phyloP scores from a whole-genome alignment of 2,797 vertebrate genomes.

The Siniperca undulata region DNA sequence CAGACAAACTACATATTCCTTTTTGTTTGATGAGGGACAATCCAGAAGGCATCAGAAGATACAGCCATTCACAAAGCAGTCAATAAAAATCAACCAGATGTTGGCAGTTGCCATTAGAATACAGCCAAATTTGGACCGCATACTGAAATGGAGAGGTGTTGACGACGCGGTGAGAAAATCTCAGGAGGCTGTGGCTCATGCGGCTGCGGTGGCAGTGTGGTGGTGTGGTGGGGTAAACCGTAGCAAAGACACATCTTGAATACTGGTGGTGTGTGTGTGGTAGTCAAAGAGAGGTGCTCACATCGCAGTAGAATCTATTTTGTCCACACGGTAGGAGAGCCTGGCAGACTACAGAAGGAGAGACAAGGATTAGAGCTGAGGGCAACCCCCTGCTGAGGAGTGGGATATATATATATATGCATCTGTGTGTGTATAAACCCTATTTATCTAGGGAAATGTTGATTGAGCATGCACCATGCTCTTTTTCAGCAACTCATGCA shows the following conservation, averaged over 20 bases:
- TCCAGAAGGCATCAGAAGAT: constrained; percentile 28
- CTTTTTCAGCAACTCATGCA: constrained; percentile 33
- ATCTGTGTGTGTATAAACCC: constrained; percentile 9
- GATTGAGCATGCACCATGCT: constrained; percentile 28
- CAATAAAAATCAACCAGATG: constrained; percentile 50
- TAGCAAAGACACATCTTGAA: constrained; percentile 48
- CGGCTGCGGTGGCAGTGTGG: constrained; percentile 48
- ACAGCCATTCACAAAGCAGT: constrained; percentile 32
- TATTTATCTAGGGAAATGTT: constrained; percentile 42
- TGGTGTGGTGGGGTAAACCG: constrained; percentile 37
- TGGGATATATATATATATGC: constrained; percentile 10
- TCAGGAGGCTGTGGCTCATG: constrained; percentile 57
- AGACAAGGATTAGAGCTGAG: constrained; percentile 67
- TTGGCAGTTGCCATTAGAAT: constrained; percentile 27
- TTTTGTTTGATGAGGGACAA: constrained; percentile 26
- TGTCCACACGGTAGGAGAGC: constrained; percentile 53
- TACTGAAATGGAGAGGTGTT: constrained; percentile 63
- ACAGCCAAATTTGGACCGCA: constrained; percentile 41
- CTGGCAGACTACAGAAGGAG: constrained; percentile 49
- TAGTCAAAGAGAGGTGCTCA: constrained; percentile 51
- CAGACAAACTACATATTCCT: constrained; percentile 21
- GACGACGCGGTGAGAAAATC: constrained; percentile 57
- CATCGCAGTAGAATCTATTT: constrained; percentile 55
- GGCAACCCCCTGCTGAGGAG: constrained; percentile 53
- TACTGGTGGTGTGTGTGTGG: constrained; percentile 12